Percentiles rank a stretch among this genome's conserved stretches.
Evolutionary conservation across 1,140 invertebrate species (phyloP).

Genomic region (Antheraea mylitta): DNA sequence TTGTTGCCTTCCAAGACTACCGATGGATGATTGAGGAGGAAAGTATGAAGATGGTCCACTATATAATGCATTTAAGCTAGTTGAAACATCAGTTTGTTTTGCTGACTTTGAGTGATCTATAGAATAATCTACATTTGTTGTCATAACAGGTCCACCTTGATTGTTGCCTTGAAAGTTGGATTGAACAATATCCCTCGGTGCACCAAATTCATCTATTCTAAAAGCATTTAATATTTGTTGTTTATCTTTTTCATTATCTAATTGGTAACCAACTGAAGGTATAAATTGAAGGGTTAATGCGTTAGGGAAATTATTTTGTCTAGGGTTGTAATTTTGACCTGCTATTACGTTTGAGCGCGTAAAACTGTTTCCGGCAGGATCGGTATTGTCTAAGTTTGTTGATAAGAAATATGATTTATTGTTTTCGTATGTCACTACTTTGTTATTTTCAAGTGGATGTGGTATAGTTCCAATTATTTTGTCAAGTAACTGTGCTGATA

Average conservation of each 20-base stretch:
- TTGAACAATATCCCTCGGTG: slow-evolving; percentile 28
- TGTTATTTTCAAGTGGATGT: slow-evolving; percentile 61
- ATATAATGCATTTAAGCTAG: slow-evolving; percentile 42
- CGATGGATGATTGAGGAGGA: slow-evolving; percentile 57
- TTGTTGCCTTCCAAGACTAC: slow-evolving; percentile 37
- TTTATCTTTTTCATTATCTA: slow-evolving; percentile 54
- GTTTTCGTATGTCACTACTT: slow-evolving; percentile 63
- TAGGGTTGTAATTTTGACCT: not conserved
- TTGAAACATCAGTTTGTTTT: slow-evolving; percentile 31
- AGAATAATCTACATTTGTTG: slow-evolving; percentile 40
- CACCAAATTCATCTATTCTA: slow-evolving; percentile 47
- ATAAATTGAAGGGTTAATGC: slow-evolving; percentile 48
- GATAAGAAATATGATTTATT: slow-evolving; percentile 63
- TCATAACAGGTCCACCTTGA: slow-evolving; percentile 27
- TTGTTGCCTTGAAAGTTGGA: slow-evolving; percentile 25
- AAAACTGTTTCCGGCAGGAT: slow-evolving; percentile 17
- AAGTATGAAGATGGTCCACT: slow-evolving; percentile 62
- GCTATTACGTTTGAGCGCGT: slow-evolving; percentile 12
- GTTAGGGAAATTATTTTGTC: slow-evolving; percentile 29
- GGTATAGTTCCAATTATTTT: slow-evolving; percentile 59
- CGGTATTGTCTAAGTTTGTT: slow-evolving; percentile 43
- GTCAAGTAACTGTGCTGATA: slow-evolving; percentile 62
- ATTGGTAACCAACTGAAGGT: slow-evolving; percentile 57
- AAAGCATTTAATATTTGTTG: slow-evolving; percentile 49
- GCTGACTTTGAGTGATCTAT: slow-evolving; percentile 36